Conservation (phyloP, 1,140 invertebrate genomes). For the Pseudomyrmex gracilis region DNA sequence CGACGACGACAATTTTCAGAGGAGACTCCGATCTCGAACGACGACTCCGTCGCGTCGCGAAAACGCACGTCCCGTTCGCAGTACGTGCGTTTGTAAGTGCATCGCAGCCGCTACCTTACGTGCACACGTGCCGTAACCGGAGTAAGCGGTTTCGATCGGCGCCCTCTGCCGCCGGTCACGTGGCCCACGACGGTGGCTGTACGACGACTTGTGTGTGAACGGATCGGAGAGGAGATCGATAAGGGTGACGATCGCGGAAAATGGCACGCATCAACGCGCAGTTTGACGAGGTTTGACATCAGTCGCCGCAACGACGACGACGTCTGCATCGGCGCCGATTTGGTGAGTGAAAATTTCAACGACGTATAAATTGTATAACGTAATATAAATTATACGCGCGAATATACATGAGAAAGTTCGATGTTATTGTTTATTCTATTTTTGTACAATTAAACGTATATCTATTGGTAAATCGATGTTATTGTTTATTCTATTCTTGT, state of each 20-base stretch:
- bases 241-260: constrained; percentile 8
- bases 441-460: too few species aligned
- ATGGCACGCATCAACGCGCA: constrained; percentile 24
- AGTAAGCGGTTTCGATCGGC: not conserved
- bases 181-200: constrained; percentile 26
- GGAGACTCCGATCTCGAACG: not conserved
- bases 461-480: not conserved
- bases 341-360: constrained; percentile 20
- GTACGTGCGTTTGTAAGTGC: not conserved
- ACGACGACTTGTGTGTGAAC: constrained; percentile 9
- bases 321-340: constrained; percentile 24
- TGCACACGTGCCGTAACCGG: not conserved
- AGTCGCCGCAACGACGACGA: not conserved
- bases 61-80: constrained; percentile 59
- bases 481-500: too few species aligned
- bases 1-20: not conserved
- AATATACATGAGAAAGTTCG: not conserved
- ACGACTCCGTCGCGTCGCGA: not conserved
- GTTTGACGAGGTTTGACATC: not conserved
- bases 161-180: constrained; percentile 19
- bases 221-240: constrained; percentile 19
- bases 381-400: too few species aligned
- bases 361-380: not conserved
- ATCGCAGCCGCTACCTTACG: not conserved
- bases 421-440: not conserved